phyloP scores from a whole-genome alignment of 2,888 invertebrate species.

The Leptura quadrifasciata region DNA sequence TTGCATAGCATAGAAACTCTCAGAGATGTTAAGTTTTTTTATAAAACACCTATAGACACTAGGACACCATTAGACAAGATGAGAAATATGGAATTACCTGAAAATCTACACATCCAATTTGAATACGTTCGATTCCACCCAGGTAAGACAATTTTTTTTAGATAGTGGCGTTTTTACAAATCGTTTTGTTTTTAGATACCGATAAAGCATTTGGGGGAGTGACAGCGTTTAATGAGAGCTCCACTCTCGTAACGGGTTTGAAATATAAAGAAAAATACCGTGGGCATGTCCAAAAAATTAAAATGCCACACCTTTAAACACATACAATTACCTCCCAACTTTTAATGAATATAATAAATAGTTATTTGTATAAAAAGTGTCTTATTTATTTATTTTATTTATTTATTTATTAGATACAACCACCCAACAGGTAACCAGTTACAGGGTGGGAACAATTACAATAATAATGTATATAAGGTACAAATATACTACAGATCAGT shows the following conservation, averaged over 20 bases:
- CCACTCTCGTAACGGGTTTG: slow-evolving; percentile 89
- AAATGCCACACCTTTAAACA: slow-evolving; percentile 37
- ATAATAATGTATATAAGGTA: too few relatives aligned
- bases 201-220: slow-evolving; percentile 84
- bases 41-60: slow-evolving; percentile 82
- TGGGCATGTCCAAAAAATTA: slow-evolving; percentile 79
- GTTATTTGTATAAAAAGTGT: not conserved
- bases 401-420: too few relatives aligned
- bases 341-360: not conserved
- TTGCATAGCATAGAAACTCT: slow-evolving; percentile 85
- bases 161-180: slow-evolving; percentile 16
- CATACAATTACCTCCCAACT: not conserved
- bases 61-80: slow-evolving; percentile 85
- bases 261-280: slow-evolving; percentile 88
- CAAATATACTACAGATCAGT: too few relatives aligned
- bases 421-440: too few relatives aligned
- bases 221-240: slow-evolving; percentile 90
- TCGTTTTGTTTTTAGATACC: slow-evolving; percentile 75
- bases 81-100: slow-evolving; percentile 84
- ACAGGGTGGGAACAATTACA: too few relatives aligned
- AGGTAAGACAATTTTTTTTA: slow-evolving; percentile 72
- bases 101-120: slow-evolving; percentile 89
- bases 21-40: slow-evolving; percentile 84
- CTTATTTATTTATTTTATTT: too few relatives aligned
- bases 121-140: slow-evolving; percentile 91